Percentiles rank a stretch among this genome's conserved stretches.
phyloP scores from a whole-genome alignment of 2,797 vertebrate species.

The Eurystomus glaucurus region DNA sequence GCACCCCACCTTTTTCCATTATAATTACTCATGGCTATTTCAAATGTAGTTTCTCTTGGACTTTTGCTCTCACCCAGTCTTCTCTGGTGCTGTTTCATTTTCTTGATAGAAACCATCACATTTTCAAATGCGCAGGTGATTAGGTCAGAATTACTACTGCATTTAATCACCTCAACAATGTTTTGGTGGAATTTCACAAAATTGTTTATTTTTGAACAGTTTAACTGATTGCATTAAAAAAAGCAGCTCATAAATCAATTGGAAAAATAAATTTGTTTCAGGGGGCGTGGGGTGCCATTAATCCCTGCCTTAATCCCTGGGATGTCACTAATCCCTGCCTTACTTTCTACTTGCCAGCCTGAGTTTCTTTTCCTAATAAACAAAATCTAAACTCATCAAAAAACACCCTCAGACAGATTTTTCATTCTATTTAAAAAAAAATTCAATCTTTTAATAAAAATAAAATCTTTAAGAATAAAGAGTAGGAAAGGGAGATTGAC shows the following conservation, averaged over 20 bases:
- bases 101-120: background rate
- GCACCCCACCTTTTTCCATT: background rate
- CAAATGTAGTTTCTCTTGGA: background rate
- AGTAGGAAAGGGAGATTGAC: background rate
- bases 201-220: conserved; percentile 63
- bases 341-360: background rate
- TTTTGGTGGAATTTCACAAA: conserved; percentile 70
- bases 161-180: conserved; percentile 45
- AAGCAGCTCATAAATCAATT: conserved; percentile 54
- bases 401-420: background rate
- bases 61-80: background rate
- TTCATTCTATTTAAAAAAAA: background rate
- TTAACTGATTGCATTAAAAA: conserved; percentile 58
- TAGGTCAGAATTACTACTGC: conserved; percentile 17
- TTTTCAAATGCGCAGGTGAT: conserved; percentile 17
- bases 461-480: background rate
- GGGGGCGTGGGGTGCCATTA: background rate
- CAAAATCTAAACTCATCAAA: background rate
- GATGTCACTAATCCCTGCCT: rapidly evolving
- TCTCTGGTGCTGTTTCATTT: background rate
- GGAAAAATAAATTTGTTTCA: background rate
- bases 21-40: background rate
- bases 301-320: rapidly evolving
- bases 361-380: background rate
- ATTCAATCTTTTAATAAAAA: background rate